Evolutionary conservation across 1,140 invertebrate genomes (phyloP).

Genomic region (Aethina tumida): DNA sequence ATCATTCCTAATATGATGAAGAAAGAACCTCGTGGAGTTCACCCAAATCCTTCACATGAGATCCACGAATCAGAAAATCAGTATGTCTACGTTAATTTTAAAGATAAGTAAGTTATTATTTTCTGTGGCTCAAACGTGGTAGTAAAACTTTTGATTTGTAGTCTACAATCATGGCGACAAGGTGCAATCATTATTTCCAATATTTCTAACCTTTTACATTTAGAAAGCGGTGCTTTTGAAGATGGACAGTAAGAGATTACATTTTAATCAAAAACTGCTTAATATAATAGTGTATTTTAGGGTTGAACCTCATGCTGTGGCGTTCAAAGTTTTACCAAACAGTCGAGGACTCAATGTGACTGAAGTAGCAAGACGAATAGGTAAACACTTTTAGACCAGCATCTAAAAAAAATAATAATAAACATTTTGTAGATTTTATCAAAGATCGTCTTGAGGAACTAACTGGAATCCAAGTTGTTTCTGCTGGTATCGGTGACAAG

Average conservation of each 20-base stretch:
- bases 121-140: neutral
- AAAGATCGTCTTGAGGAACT: slow-evolving; percentile 47
- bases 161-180: slow-evolving; percentile 43
- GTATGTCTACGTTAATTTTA: slow-evolving; percentile 58
- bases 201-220: slow-evolving; percentile 48
- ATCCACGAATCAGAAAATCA: slow-evolving; percentile 54
- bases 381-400: slow-evolving; percentile 38
- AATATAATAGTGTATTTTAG: slow-evolving; percentile 38
- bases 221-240: slow-evolving; percentile 44
- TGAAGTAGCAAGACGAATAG: slow-evolving; percentile 60
- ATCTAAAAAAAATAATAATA: neutral
- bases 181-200: slow-evolving; percentile 45
- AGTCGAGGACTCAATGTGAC: slow-evolving; percentile 55
- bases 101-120: slow-evolving; percentile 44
- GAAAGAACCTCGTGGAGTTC: slow-evolving; percentile 35
- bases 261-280: slow-evolving; percentile 4
- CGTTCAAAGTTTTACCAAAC: slow-evolving; percentile 72
- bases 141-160: slow-evolving; percentile 19
- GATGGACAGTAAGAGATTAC: slow-evolving; percentile 38
- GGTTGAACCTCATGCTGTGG: slow-evolving; percentile 64
- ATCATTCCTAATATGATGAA: slow-evolving; percentile 35
- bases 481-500: slow-evolving; percentile 69
- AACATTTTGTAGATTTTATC: slow-evolving; percentile 46
- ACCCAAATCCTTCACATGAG: slow-evolving; percentile 35
- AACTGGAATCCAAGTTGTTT: slow-evolving; percentile 53